Evolutionary conservation across 2,113 vertebrate species (phyloP), one percentile per base, ranked within the genome.

Genomic region (Sinocyclocheilus grahami): DNA sequence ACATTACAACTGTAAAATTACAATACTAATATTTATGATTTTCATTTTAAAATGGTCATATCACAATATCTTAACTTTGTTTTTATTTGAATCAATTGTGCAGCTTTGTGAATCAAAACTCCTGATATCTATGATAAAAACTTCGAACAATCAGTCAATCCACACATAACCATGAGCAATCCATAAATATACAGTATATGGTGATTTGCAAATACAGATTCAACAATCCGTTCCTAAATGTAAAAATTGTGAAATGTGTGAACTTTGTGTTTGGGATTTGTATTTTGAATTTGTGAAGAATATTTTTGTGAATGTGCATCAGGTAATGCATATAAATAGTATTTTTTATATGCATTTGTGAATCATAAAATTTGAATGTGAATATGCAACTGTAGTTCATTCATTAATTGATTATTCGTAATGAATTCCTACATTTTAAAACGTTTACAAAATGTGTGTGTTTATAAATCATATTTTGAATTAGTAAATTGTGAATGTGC

Each of bases 401-500:
- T n/a, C 3, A 62, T 62, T 62, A 62, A 62, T 62, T 22, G 11
- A 10, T 10, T 4, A 63, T 24, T 63, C n/a, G 27, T 33, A 33
- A 33, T 69, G 4, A 33, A 8, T 18, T 69, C 27, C 14, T 33
- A 33, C 8, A 69, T 69, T 0, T 33, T 30, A 13, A 24, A 63
- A 63, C 4, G 1, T 63, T 24, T 63, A 63, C 22, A 62, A 67
- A 30, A 14, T 2, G 4, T 16, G 4, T 69, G 12, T 33, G 13
- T 14, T 65, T 37, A 3, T 69, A 37, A 37, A 86, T 78, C 77
- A 78, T 13, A 58, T 78, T 62, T 77, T 74, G 84, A 72, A 63
- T 90, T 63, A 24, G 63, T 86, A 58, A 60, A 51, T 69, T 46
- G 14, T 85, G 79, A 85, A 83, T 79, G 62, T 83, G 60, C 71